Conservation (phyloP, 2,797 vertebrate species). For the Dipus sagitta region DNA sequence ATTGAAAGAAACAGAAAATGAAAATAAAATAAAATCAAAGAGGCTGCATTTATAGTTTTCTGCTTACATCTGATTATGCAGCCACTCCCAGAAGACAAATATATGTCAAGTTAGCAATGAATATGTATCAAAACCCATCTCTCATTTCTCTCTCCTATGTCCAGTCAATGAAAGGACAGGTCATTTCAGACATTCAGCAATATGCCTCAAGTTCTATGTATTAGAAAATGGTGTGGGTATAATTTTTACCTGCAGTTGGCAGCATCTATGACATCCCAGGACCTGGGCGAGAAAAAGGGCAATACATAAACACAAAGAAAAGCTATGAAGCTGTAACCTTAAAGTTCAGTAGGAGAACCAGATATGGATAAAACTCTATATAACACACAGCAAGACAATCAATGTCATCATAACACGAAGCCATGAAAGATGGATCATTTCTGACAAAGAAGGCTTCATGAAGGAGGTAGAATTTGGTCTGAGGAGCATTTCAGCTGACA, state of each 20-base stretch:
- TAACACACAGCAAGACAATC: not conserved
- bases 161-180: not conserved
- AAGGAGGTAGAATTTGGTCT: not conserved
- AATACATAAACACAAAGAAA: not conserved
- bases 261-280: not conserved
- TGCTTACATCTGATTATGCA: conserved; percentile 60
- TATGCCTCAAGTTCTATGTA: not conserved
- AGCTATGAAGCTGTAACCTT: not conserved
- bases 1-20: conserved; percentile 63
- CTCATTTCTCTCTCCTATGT: conserved; percentile 33
- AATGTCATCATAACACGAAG: not conserved
- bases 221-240: not conserved
- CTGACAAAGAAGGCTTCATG: not conserved
- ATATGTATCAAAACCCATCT: conserved; percentile 68
- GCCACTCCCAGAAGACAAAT: conserved; percentile 60
- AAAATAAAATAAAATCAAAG: conserved; percentile 59
- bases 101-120: conserved; percentile 29
- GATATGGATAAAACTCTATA: not conserved
- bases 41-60: conserved; percentile 49
- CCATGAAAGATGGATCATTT: not conserved
- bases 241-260: not conserved
- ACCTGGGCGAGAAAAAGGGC: not conserved
- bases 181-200: conserved; percentile 28
- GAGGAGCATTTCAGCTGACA: not conserved
- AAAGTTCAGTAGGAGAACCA: not conserved